Evolutionary conservation across 1,140 invertebrate genomes (phyloP).

Genomic region (Pygmarrhopalites habei): DNA sequence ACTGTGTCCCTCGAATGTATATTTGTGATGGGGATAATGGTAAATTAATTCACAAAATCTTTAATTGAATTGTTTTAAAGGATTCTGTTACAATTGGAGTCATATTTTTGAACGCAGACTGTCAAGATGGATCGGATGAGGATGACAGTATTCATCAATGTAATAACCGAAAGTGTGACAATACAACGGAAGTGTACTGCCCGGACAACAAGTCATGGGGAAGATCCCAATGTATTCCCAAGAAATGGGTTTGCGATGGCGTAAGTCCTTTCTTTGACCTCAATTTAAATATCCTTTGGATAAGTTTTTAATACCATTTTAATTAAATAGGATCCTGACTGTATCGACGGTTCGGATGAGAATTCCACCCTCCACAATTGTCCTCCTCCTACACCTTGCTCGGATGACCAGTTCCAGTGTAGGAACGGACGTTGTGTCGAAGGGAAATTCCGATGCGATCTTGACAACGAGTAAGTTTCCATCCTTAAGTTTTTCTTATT

Average conservation of each 20-base stretch:
- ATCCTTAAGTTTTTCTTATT: not conserved
- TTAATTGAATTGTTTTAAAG: not conserved
- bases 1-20: constrained; percentile 91
- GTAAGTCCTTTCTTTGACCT: too few relatives aligned
- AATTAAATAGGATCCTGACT: too few relatives aligned
- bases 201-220: constrained; percentile 83
- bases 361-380: constrained; percentile 74
- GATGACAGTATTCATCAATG: constrained; percentile 76
- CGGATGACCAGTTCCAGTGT: constrained; percentile 83
- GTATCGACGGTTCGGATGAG: constrained; percentile 88
- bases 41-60: not conserved
- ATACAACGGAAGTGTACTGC: constrained; percentile 86
- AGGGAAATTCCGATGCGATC: constrained; percentile 48
- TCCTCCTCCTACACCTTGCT: constrained; percentile 58
- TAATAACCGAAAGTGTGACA: constrained; percentile 73
- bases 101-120: constrained; percentile 13
- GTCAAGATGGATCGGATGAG: constrained; percentile 76
- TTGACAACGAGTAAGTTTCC: constrained; percentile 30
- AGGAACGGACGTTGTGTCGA: constrained; percentile 81
- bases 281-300: not conserved
- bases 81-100: too few relatives aligned
- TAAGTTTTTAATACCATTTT: not conserved
- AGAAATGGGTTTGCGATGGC: constrained; percentile 91
- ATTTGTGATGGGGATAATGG: constrained; percentile 87
- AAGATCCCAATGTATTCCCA: constrained; percentile 84